A percentile compares a stretch with the other conserved stretches of the same genome.
Evolutionary conservation across 1,140 invertebrate species (phyloP).

Genomic region (Lepidostoma basale): DNA sequence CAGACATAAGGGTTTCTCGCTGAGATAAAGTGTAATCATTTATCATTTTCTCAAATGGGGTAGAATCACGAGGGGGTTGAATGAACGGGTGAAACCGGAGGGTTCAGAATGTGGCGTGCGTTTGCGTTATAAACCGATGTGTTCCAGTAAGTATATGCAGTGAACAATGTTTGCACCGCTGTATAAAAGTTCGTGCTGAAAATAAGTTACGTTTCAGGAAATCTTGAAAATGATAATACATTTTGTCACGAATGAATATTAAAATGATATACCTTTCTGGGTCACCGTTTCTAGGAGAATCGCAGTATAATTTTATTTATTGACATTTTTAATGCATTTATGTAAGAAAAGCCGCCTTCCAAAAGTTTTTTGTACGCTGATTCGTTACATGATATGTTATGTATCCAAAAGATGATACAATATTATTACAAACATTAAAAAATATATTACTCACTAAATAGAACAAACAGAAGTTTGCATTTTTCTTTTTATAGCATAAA

Average conservation of each 20-base stretch:
- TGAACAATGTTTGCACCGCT: background rate
- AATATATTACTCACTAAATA: too few species aligned
- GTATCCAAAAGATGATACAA: too few species aligned
- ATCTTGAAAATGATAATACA: background rate
- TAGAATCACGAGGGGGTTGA: constrained; percentile 20
- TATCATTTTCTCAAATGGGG: constrained; percentile 37
- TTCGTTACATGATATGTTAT: too few species aligned
- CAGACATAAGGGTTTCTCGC: constrained; percentile 33
- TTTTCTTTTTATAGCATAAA: too few species aligned
- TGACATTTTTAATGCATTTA: too few species aligned
- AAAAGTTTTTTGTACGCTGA: too few species aligned
- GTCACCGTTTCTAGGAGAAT: too few species aligned
- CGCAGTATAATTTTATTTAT: too few species aligned
- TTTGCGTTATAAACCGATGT: constrained; percentile 1
- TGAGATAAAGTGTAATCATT: constrained; percentile 40
- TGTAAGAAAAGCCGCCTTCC: too few species aligned
- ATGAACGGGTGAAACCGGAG: too few species aligned
- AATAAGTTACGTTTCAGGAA: background rate
- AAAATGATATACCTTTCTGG: background rate
- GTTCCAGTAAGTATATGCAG: constrained; percentile 1
- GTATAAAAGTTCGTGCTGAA: background rate
- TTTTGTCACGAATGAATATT: background rate
- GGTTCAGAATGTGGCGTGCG: background rate
- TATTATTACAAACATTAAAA: too few species aligned
- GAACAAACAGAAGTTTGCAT: too few species aligned